A percentile compares a stretch with the other conserved stretches of the same genome.
Conservation (phyloP, 2,113 vertebrate genomes). For the Leucosticte australis region DNA sequence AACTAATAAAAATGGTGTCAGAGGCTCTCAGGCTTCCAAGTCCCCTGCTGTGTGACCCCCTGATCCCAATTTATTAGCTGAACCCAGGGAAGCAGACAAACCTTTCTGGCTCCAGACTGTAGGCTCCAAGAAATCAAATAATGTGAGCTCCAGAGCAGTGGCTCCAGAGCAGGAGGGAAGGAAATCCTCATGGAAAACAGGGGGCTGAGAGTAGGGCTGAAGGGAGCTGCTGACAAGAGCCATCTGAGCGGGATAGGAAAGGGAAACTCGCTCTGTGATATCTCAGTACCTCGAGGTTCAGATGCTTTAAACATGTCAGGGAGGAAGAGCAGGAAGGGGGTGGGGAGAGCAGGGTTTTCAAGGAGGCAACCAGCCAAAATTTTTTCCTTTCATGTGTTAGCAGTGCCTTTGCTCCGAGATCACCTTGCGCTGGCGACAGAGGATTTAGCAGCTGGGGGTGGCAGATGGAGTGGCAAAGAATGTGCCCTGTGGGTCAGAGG, state of each 20-base stretch:
- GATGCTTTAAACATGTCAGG: conserved; percentile 33
- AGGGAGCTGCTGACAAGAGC: conserved; percentile 42
- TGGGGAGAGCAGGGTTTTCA: not conserved
- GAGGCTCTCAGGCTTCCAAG: conserved; percentile 78
- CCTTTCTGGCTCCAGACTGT: conserved; percentile 77
- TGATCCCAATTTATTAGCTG: conserved; percentile 85
- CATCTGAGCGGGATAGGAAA: conserved; percentile 26
- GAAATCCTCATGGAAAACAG: conserved; percentile 46
- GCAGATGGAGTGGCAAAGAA: conserved; percentile 58
- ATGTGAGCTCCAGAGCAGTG: conserved; percentile 61
- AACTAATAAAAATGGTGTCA: conserved; percentile 85
- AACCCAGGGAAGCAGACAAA: conserved; percentile 80
- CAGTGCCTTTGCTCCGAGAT: not conserved
- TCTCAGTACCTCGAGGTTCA: conserved; percentile 34
- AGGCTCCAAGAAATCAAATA: conserved; percentile 76
- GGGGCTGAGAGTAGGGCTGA: conserved; percentile 20
- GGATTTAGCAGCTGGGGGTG: conserved; percentile 60
- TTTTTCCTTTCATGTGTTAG: conserved; percentile 42
- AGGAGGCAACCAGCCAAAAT: conserved; percentile 14
- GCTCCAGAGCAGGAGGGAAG: conserved; percentile 63
- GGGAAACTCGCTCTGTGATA: conserved; percentile 1
- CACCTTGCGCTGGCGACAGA: not conserved
- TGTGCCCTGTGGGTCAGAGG: conserved; percentile 21
- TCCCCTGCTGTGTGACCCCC: conserved; percentile 80
- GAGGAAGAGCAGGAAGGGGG: conserved; percentile 14